Conservation (phyloP, 2,113 vertebrate species). For the Pseudorasbora parva region DNA sequence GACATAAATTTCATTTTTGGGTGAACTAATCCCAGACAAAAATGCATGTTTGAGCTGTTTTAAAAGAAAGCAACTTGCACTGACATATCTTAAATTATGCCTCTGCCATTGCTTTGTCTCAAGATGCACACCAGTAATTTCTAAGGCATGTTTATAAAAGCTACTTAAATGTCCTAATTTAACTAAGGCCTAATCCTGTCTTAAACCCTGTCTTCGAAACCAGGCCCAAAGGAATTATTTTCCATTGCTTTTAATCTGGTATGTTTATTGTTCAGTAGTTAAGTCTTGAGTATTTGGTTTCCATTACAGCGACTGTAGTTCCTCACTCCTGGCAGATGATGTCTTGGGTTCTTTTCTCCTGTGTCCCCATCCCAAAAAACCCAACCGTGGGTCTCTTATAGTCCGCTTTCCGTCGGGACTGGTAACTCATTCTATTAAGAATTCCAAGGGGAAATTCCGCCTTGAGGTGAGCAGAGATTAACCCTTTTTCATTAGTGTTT, state of each 20-base stretch:
- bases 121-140: too few species aligned
- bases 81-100: too few species aligned
- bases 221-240: neutral
- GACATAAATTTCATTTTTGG: too few species aligned
- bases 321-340: constrained; percentile 81
- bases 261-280: neutral
- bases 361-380: constrained; percentile 77
- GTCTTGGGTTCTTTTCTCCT: constrained; percentile 87
- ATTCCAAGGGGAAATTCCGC: constrained; percentile 76
- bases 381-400: constrained; percentile 79
- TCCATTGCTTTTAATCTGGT: neutral
- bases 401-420: constrained; percentile 83
- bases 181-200: too few species aligned
- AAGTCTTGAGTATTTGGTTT: neutral
- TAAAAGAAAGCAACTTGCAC: too few species aligned
- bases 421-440: constrained; percentile 75
- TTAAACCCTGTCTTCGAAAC: too few species aligned
- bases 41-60: too few species aligned
- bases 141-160: too few species aligned
- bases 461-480: constrained; percentile 79
- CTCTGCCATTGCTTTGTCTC: too few species aligned
- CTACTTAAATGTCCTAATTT: too few species aligned
- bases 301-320: constrained; percentile 77
- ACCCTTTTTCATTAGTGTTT: neutral
- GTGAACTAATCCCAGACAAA: too few species aligned